These are phyloP conservation scores for Andrena minutula DNA, from an alignment of 2,888 invertebrate genomes.

Conservation along the genomic window DNA sequence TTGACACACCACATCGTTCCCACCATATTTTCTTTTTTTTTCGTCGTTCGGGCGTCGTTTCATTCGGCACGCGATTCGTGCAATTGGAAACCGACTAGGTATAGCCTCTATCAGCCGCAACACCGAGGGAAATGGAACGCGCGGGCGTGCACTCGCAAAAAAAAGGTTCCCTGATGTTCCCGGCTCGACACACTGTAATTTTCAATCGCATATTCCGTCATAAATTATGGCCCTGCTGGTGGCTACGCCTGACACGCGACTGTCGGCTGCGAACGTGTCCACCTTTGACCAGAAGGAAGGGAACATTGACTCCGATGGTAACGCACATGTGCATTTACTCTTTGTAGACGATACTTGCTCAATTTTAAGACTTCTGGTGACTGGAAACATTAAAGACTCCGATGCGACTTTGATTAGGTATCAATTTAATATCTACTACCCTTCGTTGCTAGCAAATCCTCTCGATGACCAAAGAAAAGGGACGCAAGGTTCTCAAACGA, in stretches of 20 bases:
- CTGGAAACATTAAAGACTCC: no score
- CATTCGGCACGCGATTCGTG: conserved; percentile 55
- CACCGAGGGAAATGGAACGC: conserved; percentile 17
- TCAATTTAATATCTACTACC: no score
- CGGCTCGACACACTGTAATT: conserved; percentile 43
- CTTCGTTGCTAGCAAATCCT: neutral
- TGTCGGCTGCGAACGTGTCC: neutral
- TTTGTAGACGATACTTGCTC: no score
- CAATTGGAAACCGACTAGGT: conserved; percentile 59
- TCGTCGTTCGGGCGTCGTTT: conserved; percentile 32
- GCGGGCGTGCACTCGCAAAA: neutral
- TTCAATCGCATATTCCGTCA: conserved; percentile 31
- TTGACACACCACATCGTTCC: conserved; percentile 42
- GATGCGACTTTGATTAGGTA: no score
- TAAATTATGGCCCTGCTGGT: conserved; percentile 44
- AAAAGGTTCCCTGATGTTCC: conserved; percentile 36
- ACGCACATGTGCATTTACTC: no score
- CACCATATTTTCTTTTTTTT: conserved; percentile 39
- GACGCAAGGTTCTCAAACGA: neutral
- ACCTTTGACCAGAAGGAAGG: neutral
- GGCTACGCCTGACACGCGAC: neutral
- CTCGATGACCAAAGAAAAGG: neutral
- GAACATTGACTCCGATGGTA: neutral
- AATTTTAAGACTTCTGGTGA: no score
- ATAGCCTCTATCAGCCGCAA: conserved; percentile 32